phyloP scores from a whole-genome alignment of 2,888 invertebrate genomes.

The Mamestra brassicae region DNA sequence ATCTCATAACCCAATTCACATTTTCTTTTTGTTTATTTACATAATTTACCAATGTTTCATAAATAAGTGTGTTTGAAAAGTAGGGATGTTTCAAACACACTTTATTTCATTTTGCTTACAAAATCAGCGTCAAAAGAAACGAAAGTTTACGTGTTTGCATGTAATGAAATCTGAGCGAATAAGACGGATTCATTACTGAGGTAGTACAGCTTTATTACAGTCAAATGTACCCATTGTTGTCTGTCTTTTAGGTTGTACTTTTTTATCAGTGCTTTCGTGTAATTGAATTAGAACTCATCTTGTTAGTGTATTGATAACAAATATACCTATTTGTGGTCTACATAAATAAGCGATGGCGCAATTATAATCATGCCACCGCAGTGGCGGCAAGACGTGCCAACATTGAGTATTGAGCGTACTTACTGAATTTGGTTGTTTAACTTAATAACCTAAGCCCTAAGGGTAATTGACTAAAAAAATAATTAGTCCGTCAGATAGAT shows the following conservation, averaged over 20 bases:
- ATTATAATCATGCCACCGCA: too few relatives aligned
- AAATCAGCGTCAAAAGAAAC: constrained; percentile 24
- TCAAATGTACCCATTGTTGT: constrained; percentile 16
- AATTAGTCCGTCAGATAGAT: too few relatives aligned
- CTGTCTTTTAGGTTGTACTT: not conserved
- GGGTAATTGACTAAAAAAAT: too few relatives aligned
- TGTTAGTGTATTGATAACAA: too few relatives aligned
- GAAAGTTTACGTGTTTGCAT: constrained; percentile 8
- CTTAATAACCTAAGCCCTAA: too few relatives aligned
- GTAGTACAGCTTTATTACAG: constrained; percentile 24
- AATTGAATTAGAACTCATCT: too few relatives aligned
- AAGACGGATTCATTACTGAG: constrained; percentile 25
- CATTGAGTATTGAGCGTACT: too few relatives aligned
- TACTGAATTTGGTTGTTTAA: too few relatives aligned
- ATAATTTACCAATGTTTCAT: not conserved
- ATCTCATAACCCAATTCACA: constrained; percentile 6
- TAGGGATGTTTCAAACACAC: not conserved
- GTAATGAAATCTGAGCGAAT: constrained; percentile 9
- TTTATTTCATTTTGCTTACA: constrained; percentile 19
- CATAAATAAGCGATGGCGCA: too few relatives aligned
- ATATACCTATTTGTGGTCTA: too few relatives aligned
- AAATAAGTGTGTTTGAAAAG: not conserved
- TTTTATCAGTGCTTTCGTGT: not conserved
- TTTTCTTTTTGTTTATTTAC: constrained; percentile 5
- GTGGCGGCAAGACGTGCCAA: too few relatives aligned